These are phyloP conservation scores for Drosophila mojavensis DNA, from an alignment of 1,140 invertebrate species.

Conservation along the genomic window DNA sequence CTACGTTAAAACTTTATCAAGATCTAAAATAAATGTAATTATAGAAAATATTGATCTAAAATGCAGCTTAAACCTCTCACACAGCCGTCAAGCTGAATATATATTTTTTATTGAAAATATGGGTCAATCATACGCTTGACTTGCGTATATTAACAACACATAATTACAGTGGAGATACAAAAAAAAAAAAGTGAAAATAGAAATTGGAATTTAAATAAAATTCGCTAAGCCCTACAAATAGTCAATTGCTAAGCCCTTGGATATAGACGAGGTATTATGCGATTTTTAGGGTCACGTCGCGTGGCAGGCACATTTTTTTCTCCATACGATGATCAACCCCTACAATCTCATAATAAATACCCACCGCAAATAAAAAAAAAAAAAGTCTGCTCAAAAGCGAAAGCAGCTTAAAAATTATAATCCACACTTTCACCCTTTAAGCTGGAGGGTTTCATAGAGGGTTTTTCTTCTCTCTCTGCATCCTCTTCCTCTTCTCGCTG, in stretches of 20 bases:
- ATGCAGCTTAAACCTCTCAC: slow-evolving; percentile 13
- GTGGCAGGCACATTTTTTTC: slow-evolving; percentile 74
- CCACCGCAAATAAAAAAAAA: slow-evolving; percentile 68
- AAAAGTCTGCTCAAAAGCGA: slow-evolving; percentile 64
- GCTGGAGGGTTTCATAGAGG: slow-evolving; percentile 29
- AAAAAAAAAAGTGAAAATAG: slow-evolving; percentile 1
- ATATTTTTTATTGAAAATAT: slow-evolving; percentile 26
- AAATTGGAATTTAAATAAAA: slow-evolving; percentile 62
- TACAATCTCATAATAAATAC: slow-evolving; percentile 57
- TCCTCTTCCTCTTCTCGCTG: background rate
- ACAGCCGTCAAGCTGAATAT: background rate
- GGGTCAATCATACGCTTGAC: slow-evolving; percentile 77
- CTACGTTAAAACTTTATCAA: too few relatives aligned
- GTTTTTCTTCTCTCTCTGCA: too few relatives aligned
- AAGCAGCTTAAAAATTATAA: slow-evolving; percentile 81
- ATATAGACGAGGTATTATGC: slow-evolving; percentile 56
- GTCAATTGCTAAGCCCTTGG: slow-evolving; percentile 47
- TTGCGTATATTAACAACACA: slow-evolving; percentile 57
- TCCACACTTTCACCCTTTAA: slow-evolving; percentile 78
- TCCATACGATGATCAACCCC: slow-evolving; percentile 34
- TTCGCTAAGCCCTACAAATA: slow-evolving; percentile 37
- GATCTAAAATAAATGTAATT: too few relatives aligned
- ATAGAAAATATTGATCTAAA: background rate
- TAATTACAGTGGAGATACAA: slow-evolving; percentile 45
- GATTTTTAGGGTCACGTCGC: slow-evolving; percentile 74